A percentile compares a stretch with the other conserved stretches of the same genome.
These are phyloP conservation scores for Bostrychus sinensis DNA, from an alignment of 2,113 vertebrate genomes.

Conservation along the genomic window DNA sequence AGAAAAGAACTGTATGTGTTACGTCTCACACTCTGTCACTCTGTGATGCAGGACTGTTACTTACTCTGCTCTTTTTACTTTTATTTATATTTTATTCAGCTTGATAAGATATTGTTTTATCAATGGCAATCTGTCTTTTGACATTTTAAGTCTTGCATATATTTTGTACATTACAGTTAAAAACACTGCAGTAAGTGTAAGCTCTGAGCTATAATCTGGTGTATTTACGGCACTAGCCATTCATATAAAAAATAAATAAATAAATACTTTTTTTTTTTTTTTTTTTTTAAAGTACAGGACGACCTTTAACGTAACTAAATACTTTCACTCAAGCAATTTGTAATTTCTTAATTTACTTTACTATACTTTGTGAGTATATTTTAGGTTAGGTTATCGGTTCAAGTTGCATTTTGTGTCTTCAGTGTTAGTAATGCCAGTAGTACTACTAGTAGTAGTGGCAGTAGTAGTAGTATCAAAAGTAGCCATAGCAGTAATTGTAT, in stretches of 20 bases:
- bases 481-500: too few species aligned
- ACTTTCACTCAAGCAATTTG: too few species aligned
- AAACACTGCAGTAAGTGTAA: neutral
- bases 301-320: too few species aligned
- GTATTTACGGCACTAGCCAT: too few species aligned
- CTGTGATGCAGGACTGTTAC: neutral
- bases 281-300: too few species aligned
- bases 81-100: constrained; percentile 23
- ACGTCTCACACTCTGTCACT: constrained; percentile 10
- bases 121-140: neutral
- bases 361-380: too few species aligned
- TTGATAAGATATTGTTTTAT: constrained; percentile 23
- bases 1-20: constrained; percentile 37
- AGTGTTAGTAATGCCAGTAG: neutral
- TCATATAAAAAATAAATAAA: too few species aligned
- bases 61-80: constrained; percentile 1
- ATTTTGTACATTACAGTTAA: neutral
- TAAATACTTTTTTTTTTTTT: too few species aligned
- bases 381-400: too few species aligned
- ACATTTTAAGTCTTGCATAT: neutral
- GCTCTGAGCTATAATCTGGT: too few species aligned
- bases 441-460: neutral
- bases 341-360: too few species aligned
- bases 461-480: neutral
- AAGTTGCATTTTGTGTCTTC: neutral